Conservation (phyloP, 2,888 invertebrate genomes). For the Drosophila kambysellisi region DNA sequence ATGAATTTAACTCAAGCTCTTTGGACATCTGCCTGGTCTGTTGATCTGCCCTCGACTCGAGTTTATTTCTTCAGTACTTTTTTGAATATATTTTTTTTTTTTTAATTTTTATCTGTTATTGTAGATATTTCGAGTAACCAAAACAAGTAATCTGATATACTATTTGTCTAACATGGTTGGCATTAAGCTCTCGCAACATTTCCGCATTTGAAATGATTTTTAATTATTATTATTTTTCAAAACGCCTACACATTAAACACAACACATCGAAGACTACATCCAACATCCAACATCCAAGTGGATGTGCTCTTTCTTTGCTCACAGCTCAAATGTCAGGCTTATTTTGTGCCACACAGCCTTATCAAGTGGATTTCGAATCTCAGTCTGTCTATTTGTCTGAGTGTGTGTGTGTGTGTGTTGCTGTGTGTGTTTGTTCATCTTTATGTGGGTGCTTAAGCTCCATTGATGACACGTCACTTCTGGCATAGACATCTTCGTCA, state of each 20-base stretch:
- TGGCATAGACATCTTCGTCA: slow-evolving; percentile 79
- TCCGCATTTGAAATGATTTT: slow-evolving; percentile 77
- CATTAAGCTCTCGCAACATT: slow-evolving; percentile 74
- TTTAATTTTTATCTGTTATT: slow-evolving; percentile 10
- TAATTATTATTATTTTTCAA: slow-evolving; percentile 74
- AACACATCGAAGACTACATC: slow-evolving; percentile 34
- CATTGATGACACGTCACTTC: slow-evolving; percentile 79
- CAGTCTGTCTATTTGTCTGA: slow-evolving; percentile 18
- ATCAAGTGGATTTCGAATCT: slow-evolving; percentile 64
- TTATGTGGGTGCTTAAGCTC: slow-evolving; percentile 74
- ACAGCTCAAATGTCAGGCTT: slow-evolving; percentile 79
- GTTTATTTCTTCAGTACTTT: slow-evolving; percentile 15
- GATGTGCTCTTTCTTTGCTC: slow-evolving; percentile 27
- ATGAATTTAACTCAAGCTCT: slow-evolving; percentile 5
- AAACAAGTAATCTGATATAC: slow-evolving; percentile 74
- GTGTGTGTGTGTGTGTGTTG: slow-evolving; percentile 34
- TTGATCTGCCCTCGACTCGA: slow-evolving; percentile 31
- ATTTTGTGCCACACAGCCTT: slow-evolving; percentile 56
- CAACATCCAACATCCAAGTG: slow-evolving; percentile 21
- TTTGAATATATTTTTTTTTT: slow-evolving; percentile 3
- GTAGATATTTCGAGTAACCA: slow-evolving; percentile 30
- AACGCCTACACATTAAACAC: slow-evolving; percentile 62
- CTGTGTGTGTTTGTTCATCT: slow-evolving; percentile 50
- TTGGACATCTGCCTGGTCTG: slow-evolving; percentile 34
- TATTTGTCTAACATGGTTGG: slow-evolving; percentile 76